Conservation (phyloP, 2,797 vertebrate species). For the Numenius phaeopus region DNA sequence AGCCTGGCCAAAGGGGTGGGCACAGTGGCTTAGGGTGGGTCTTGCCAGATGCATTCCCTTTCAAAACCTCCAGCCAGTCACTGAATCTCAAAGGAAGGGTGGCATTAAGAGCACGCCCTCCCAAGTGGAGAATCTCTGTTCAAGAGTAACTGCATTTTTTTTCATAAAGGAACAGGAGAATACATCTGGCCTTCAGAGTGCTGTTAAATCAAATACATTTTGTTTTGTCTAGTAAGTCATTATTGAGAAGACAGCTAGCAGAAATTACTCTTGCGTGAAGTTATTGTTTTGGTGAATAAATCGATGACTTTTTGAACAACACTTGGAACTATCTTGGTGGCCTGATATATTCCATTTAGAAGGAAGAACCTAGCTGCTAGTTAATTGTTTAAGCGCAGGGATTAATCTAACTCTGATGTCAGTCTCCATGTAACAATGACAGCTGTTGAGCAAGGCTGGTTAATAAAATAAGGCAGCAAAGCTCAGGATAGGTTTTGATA, state of each 20-base stretch:
- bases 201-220: slow-evolving; percentile 61
- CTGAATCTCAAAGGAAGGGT: not conserved
- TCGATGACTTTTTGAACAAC: slow-evolving; percentile 14
- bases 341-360: slow-evolving; percentile 48
- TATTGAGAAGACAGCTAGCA: slow-evolving; percentile 29
- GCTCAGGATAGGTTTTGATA: not conserved
- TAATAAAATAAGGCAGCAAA: slow-evolving; percentile 14
- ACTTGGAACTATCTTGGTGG: slow-evolving; percentile 43
- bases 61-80: not conserved
- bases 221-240: slow-evolving; percentile 7
- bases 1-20: not conserved
- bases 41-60: not conserved
- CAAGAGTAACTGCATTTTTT: slow-evolving; percentile 2
- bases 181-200: not conserved
- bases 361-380: slow-evolving; percentile 31
- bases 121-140: slow-evolving; percentile 14
- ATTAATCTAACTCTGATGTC: slow-evolving; percentile 16
- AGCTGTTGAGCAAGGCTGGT: not conserved
- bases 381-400: slow-evolving; percentile 22
- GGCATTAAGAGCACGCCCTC: not conserved
- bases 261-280: slow-evolving; percentile 7
- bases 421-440: not conserved
- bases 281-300: slow-evolving; percentile 58
- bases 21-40: not conserved
- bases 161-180: not conserved